These are phyloP conservation scores for Melolontha melolontha DNA, from an alignment of 2,888 invertebrate species.

Conservation along the genomic window DNA sequence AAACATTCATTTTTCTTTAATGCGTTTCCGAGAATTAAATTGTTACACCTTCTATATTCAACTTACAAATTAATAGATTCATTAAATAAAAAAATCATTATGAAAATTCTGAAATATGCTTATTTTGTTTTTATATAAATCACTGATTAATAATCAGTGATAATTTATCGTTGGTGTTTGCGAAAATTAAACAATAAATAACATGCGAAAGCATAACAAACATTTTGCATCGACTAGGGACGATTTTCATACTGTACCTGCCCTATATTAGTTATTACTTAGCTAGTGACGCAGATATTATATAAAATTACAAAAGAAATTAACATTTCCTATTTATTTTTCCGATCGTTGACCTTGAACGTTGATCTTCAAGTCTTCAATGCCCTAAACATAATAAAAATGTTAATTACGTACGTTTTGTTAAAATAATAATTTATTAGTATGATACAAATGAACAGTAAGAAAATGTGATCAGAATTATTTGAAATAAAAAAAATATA, in stretches of 20 bases:
- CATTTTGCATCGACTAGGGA: background rate
- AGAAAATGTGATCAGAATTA: background rate
- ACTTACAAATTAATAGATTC: no score
- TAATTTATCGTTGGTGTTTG: no score
- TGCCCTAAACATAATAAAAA: slow-evolving; percentile 31
- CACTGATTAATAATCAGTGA: background rate
- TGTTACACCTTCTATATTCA: no score
- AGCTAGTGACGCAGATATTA: slow-evolving; percentile 22
- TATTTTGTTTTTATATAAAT: no score
- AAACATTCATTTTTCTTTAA: no score
- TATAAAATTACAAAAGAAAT: slow-evolving; percentile 34
- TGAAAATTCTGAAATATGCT: no score
- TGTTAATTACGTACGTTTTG: slow-evolving; percentile 6
- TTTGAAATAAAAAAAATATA: background rate
- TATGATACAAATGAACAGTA: background rate
- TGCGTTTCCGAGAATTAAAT: no score
- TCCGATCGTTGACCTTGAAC: background rate
- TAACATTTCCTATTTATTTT: slow-evolving; percentile 7
- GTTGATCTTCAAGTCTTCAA: slow-evolving; percentile 2
- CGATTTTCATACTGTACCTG: slow-evolving; percentile 20
- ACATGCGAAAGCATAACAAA: no score
- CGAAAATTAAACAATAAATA: no score
- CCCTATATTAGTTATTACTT: slow-evolving; percentile 23
- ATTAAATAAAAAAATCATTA: no score
- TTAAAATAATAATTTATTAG: background rate